Conservation (phyloP, 2,797 vertebrate genomes). For the Leptodactylus fallax region DNA sequence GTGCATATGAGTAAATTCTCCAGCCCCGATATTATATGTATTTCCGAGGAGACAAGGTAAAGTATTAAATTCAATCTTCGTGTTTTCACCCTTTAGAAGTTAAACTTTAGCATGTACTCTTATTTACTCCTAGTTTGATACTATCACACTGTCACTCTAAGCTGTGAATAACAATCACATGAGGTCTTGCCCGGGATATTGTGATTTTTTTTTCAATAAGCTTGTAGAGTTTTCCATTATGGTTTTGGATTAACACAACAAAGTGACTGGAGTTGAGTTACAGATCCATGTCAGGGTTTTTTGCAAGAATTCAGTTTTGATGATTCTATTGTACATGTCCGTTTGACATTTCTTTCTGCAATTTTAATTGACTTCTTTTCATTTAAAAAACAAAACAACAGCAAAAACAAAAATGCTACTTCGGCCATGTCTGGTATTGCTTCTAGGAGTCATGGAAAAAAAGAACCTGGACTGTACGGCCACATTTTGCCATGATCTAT, state of each 20-base stretch:
- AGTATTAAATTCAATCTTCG: conserved; percentile 42
- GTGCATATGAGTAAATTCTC: conserved; percentile 36
- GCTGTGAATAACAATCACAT: background rate
- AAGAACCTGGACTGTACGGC: too few species aligned
- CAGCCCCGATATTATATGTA: conserved; percentile 33
- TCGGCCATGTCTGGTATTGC: background rate
- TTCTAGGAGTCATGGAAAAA: too few species aligned
- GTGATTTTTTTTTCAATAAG: conserved; percentile 5
- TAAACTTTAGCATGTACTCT: conserved; percentile 37
- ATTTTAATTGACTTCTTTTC: background rate
- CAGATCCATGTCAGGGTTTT: background rate
- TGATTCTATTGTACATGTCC: background rate
- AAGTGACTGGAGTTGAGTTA: background rate
- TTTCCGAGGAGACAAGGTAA: conserved; percentile 28
- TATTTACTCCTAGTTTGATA: conserved; percentile 28
- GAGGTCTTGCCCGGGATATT: conserved; percentile 3
- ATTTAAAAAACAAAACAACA: background rate
- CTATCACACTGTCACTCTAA: conserved; percentile 1
- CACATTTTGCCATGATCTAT: too few species aligned
- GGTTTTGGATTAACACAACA: background rate
- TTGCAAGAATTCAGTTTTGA: background rate
- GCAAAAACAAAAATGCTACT: background rate
- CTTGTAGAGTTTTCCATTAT: background rate
- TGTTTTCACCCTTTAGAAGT: conserved; percentile 15
- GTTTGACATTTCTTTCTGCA: background rate